Conservation (phyloP, 1,140 invertebrate species). For the Zaprionus taronus region DNA sequence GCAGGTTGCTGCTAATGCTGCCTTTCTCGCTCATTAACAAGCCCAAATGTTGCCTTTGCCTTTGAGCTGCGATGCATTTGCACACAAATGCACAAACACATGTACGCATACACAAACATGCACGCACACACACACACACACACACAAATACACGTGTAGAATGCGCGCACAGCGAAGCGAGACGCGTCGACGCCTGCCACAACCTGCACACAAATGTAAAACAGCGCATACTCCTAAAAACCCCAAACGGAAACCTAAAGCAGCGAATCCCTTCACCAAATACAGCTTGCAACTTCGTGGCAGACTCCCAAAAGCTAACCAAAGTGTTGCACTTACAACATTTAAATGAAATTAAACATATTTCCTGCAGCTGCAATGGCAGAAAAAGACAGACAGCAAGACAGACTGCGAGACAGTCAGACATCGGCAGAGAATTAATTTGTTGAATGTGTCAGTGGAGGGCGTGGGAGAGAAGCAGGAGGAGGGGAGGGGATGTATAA, state of each 20-base stretch:
- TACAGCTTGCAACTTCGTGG: constrained; percentile 1
- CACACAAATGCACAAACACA: constrained; percentile 10
- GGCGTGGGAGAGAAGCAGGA: neutral
- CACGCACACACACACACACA: too few relatives aligned
- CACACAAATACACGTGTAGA: constrained; percentile 36
- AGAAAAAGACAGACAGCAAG: constrained; percentile 16
- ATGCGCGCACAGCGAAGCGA: constrained; percentile 5
- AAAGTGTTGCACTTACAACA: constrained; percentile 81
- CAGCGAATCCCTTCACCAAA: neutral
- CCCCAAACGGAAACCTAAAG: neutral
- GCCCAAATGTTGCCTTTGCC: constrained; percentile 26
- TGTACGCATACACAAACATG: too few relatives aligned
- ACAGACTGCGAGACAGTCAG: constrained; percentile 14
- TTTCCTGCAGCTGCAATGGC: constrained; percentile 74
- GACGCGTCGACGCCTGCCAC: constrained; percentile 16
- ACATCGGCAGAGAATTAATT: constrained; percentile 73
- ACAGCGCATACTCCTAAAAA: constrained; percentile 1
- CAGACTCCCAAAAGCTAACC: constrained; percentile 59
- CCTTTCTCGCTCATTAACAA: constrained; percentile 42
- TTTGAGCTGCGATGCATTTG: constrained; percentile 34
- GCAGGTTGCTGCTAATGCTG: constrained; percentile 27
- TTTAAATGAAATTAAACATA: constrained; percentile 82
- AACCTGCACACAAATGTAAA: constrained; percentile 41
- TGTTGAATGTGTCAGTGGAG: constrained; percentile 67
- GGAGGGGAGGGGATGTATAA: neutral